These are phyloP conservation scores for Tortrix viridana DNA, from an alignment of 2,888 invertebrate genomes.

Conservation along the genomic window DNA sequence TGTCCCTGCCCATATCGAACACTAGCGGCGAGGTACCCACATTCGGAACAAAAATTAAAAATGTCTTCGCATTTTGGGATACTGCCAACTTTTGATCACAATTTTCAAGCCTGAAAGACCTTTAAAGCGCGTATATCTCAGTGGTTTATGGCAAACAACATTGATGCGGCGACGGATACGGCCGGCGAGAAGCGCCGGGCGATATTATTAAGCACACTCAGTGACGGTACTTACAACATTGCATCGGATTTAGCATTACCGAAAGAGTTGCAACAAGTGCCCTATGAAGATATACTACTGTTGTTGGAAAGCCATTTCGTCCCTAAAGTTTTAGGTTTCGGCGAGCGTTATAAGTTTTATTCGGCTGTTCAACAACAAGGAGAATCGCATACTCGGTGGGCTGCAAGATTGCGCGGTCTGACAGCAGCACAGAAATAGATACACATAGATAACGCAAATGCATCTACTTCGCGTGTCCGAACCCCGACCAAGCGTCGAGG, in stretches of 20 bases:
- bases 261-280: constrained; percentile 14
- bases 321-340: constrained; percentile 28
- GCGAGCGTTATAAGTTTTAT: constrained; percentile 31
- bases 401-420: constrained; percentile 34
- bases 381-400: constrained; percentile 35
- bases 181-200: background rate
- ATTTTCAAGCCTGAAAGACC: background rate
- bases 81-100: constrained; percentile 1
- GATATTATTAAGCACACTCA: constrained; percentile 21
- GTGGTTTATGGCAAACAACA: constrained; percentile 2
- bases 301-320: constrained; percentile 34
- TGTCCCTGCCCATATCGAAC: no score
- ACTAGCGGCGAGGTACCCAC: constrained; percentile 1
- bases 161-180: background rate
- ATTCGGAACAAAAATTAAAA: background rate
- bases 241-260: constrained; percentile 27
- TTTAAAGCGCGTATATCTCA: background rate
- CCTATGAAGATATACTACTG: constrained; percentile 13
- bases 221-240: constrained; percentile 28
- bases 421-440: no score
- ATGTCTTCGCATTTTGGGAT: constrained; percentile 2
- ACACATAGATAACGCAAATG: no score
- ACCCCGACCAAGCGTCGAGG: no score
- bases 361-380: constrained; percentile 23
- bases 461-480: no score